These are phyloP conservation scores for Porites australiensis DNA, from an alignment of 64 coral and sea anemone species.

Conservation along the genomic window DNA sequence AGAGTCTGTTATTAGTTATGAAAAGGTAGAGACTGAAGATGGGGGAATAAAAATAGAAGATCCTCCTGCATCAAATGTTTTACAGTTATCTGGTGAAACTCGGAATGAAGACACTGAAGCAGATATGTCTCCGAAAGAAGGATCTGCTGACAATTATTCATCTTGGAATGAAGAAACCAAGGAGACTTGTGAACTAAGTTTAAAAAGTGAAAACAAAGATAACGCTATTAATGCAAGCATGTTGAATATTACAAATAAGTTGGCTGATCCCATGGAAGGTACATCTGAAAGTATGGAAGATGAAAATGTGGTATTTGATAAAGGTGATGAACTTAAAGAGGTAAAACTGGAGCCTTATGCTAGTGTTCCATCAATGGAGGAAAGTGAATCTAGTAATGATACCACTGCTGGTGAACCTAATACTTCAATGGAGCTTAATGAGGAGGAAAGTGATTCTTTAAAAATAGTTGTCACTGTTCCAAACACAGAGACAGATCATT, in stretches of 20 bases:
- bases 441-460: background rate
- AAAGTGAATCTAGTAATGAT: conserved; percentile 23
- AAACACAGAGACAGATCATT: background rate
- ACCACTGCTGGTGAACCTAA: background rate
- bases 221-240: background rate
- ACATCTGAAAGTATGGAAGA: background rate
- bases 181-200: background rate
- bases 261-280: background rate
- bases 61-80: background rate
- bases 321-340: background rate
- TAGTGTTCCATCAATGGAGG: background rate
- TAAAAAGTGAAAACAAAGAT: background rate
- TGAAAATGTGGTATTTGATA: background rate
- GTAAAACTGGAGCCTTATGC: background rate
- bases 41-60: background rate
- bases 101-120: background rate
- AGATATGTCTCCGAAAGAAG: background rate
- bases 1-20: background rate
- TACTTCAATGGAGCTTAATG: background rate
- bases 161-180: background rate
- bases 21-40: background rate
- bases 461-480: background rate
- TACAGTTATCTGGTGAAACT: no score
- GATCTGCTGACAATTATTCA: background rate
- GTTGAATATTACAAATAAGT: background rate